Base-by-base conservation (phyloP, 1,140 invertebrate species). In the Caenorhabditis remanei region DNA sequence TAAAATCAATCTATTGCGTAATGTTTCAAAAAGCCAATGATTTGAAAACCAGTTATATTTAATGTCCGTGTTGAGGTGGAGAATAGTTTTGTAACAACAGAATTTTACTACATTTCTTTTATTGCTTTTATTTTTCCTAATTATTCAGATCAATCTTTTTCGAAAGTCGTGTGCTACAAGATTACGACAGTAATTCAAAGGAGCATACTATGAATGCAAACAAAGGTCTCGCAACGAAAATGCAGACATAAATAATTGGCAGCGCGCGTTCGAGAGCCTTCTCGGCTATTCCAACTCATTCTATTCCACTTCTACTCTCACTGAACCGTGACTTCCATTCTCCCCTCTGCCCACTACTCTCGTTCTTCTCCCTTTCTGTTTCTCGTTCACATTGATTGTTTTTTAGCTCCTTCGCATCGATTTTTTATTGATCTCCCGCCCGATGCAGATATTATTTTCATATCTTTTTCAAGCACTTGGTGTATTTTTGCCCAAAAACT, bases 181-280 rank as follows among this genome's bases (percentile, higher is more conserved):
- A 32, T 1, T 58, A n/a, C n/a, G 61, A 63, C 61, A 19, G 61
- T 63, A 63, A 32, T 63, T 63, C n/a, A 63, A 63, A 63, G 61
- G 61, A 19, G n/a, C 61, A 32, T 63, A 8, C 24, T 11, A 8
- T 9, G 9, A 32, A 63, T 32, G 3, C 9, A 8, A 4, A 9
- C 4, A 13, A 13, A 24, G 61, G 61, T 63, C 61, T 32, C 61
- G 24, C 4, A 21, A 11, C 61, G 61, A 21, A 24, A 24, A 63
- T 24, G 61, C 61, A 32, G 6, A 32, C 56, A 21, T 11, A 21
- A 21, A 24, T 11, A 32, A 21, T 9, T 19, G 11, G 1, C 1
- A 11, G 61, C 24, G 1, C 50, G 61, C 61, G 61, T 7, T 63
- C 24, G 24, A 14, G 55, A 58, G 6, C 14, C n/a, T 58, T 58